A percentile compares a stretch with the other conserved stretches of the same genome.
Conservation (phyloP, 2,888 invertebrate species). For the Formica aserva region DNA sequence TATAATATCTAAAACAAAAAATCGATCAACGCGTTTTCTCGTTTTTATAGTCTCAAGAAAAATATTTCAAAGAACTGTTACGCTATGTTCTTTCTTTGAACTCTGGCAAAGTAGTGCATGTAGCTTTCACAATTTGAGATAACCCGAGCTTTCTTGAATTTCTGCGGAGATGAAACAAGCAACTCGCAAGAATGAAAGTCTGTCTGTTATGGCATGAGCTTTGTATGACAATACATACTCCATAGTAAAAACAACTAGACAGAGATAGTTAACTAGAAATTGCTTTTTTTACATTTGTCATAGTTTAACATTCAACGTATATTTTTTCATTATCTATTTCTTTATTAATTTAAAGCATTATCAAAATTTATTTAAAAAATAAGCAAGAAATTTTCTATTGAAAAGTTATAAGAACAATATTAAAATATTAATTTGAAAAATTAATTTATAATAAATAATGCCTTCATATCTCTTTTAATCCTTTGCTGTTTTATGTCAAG, state of each 20-base stretch:
- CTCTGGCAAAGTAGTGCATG: constrained; percentile 32
- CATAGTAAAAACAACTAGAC: constrained; percentile 4
- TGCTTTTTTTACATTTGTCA: background rate
- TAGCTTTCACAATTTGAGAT: constrained; percentile 46
- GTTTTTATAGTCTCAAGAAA: constrained; percentile 38
- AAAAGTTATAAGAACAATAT: background rate
- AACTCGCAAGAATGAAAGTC: constrained; percentile 45
- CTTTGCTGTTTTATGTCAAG: background rate
- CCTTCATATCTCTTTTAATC: background rate
- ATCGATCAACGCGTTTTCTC: constrained; percentile 9
- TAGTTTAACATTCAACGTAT: background rate
- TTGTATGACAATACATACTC: constrained; percentile 40
- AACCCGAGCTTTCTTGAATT: constrained; percentile 50
- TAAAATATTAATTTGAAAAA: background rate
- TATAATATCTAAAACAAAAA: constrained; percentile 9
- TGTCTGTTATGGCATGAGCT: constrained; percentile 23
- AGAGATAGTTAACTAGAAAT: constrained; percentile 17
- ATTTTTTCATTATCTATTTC: background rate
- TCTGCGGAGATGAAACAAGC: constrained; percentile 45
- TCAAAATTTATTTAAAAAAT: constrained; percentile 2
- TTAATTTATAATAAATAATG: background rate
- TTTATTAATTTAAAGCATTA: background rate
- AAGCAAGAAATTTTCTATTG: background rate
- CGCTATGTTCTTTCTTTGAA: constrained; percentile 34
- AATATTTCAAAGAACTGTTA: constrained; percentile 47